A percentile compares a stretch with the other conserved stretches of the same genome.
Conservation (phyloP, 1,140 invertebrate species). For the Drosophila littoralis region DNA sequence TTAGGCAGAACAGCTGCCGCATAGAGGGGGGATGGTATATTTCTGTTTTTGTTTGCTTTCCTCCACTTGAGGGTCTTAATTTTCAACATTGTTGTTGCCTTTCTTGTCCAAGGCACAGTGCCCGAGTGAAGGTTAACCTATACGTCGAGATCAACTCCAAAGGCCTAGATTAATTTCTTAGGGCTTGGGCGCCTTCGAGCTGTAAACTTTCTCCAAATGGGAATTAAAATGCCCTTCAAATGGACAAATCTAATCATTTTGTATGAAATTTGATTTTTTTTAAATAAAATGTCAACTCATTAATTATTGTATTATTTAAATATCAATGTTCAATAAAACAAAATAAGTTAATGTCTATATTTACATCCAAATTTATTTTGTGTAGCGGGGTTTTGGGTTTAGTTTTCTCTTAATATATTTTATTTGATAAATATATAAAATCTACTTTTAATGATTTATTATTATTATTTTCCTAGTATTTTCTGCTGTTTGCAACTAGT, state of each 20-base stretch:
- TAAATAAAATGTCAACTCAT: background rate
- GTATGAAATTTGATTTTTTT: background rate
- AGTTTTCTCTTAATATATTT: no score
- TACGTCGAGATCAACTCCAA: conserved; percentile 36
- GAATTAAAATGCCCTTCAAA: conserved; percentile 1
- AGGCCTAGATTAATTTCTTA: conserved; percentile 63
- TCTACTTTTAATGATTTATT: no score
- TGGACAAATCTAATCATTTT: background rate
- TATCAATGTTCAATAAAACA: no score
- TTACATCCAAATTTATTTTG: no score
- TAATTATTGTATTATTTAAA: no score
- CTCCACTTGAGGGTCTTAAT: conserved; percentile 68
- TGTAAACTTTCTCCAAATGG: conserved; percentile 18
- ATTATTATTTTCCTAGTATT: no score
- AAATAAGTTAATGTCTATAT: no score
- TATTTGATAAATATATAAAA: no score
- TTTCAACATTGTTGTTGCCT: conserved; percentile 68
- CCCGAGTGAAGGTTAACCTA: conserved; percentile 55
- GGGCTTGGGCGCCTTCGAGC: background rate
- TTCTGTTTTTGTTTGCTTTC: conserved; percentile 36
- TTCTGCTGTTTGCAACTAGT: no score
- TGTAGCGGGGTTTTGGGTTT: no score
- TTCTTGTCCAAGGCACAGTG: conserved; percentile 36
- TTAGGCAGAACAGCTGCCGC: conserved; percentile 46
- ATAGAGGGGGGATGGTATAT: conserved; percentile 40